Conservation (phyloP, 2,797 vertebrate species). For the Gallirallus australis region DNA sequence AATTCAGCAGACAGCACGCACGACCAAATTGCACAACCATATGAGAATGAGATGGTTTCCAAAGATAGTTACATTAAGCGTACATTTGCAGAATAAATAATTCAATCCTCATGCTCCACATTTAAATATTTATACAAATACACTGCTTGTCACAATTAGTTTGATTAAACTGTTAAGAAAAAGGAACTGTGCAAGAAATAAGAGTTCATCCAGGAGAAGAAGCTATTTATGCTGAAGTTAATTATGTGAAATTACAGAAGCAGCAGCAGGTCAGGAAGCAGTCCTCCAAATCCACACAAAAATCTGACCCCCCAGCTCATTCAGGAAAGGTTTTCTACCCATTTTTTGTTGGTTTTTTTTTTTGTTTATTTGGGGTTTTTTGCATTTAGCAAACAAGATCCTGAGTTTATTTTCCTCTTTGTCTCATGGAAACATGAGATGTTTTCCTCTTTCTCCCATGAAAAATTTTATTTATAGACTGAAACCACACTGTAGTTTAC, state of each 20-base stretch:
- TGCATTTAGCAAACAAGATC: background rate
- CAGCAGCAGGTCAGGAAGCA: background rate
- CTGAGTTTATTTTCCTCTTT: background rate
- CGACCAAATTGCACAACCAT: background rate
- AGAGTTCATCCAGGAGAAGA: constrained; percentile 27
- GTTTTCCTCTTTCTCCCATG: background rate
- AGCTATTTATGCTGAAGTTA: constrained; percentile 38
- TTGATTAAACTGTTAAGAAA: constrained; percentile 71
- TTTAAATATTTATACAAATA: constrained; percentile 76
- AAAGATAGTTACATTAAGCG: constrained; percentile 56
- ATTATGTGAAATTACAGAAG: constrained; percentile 17
- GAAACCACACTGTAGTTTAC: background rate
- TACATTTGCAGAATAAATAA: constrained; percentile 68
- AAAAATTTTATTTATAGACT: constrained; percentile 10
- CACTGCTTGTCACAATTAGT: constrained; percentile 60
- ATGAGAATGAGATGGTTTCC: constrained; percentile 26
- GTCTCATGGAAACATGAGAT: background rate
- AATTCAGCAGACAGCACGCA: background rate
- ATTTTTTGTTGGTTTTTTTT: background rate
- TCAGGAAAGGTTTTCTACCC: background rate
- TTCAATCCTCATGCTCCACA: constrained; percentile 50
- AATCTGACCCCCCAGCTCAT: background rate
- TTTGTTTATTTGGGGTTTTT: background rate
- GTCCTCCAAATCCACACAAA: background rate
- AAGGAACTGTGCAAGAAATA: constrained; percentile 37